phyloP scores from a whole-genome alignment of 1,140 invertebrate species.

The Laupala kohalensis region DNA sequence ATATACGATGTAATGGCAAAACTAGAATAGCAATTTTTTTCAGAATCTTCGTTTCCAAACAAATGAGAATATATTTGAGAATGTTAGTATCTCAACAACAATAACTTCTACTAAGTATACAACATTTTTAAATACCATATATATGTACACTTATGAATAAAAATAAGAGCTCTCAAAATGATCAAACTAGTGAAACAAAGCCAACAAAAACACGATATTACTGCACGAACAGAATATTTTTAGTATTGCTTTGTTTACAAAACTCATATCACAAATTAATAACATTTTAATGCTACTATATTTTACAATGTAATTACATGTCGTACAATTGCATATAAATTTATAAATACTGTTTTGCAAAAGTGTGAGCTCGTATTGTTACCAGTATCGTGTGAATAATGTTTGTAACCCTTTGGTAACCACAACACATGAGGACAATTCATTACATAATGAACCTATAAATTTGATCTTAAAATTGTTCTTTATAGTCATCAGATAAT shows the following conservation, averaged over 20 bases:
- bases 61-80: too few species aligned
- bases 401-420: background rate
- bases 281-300: background rate
- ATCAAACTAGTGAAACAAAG: too few species aligned
- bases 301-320: background rate
- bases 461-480: background rate
- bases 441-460: background rate
- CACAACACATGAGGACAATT: background rate
- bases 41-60: too few species aligned
- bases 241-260: background rate
- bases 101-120: too few species aligned
- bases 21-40: too few species aligned
- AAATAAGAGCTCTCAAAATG: too few species aligned
- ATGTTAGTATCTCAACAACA: too few species aligned
- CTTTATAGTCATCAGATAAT: background rate
- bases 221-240: too few species aligned
- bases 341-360: conserved; percentile 2
- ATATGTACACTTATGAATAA: too few species aligned
- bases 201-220: too few species aligned
- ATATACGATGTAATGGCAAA: too few species aligned
- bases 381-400: background rate
- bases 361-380: background rate
- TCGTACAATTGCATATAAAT: background rate
- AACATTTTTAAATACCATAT: too few species aligned
- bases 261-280: conserved; percentile 2